Conservation (phyloP, 2,113 vertebrate genomes). For the Dasypus novemcinctus region DNA sequence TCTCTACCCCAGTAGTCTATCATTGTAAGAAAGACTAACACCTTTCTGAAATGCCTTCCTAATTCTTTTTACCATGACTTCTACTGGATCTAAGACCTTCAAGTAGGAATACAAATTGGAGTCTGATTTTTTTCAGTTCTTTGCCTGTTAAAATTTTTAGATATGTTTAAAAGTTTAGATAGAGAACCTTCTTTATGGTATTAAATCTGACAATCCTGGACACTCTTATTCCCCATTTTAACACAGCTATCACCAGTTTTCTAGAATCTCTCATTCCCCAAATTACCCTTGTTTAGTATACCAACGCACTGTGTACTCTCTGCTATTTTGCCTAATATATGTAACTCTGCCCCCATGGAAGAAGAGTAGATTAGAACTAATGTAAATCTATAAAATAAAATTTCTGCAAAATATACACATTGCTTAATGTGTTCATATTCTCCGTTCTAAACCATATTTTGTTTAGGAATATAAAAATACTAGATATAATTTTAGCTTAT, state of each 20-base stretch:
- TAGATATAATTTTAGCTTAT: background rate
- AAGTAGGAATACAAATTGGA: background rate
- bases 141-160: constrained; percentile 1
- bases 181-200: background rate
- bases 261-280: background rate
- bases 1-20: background rate
- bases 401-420: constrained; percentile 2
- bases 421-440: background rate
- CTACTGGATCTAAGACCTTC: background rate
- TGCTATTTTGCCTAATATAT: background rate
- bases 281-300: background rate
- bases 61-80: background rate
- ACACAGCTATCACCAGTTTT: background rate
- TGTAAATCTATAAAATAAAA: constrained; percentile 43
- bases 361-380: background rate
- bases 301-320: background rate
- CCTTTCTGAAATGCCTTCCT: background rate
- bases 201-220: background rate
- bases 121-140: background rate
- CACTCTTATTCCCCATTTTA: background rate
- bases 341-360: background rate
- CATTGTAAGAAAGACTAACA: background rate
- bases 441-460: background rate
- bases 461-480: constrained; percentile 1
- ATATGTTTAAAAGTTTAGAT: no score